Evolutionary conservation across 1,140 invertebrate genomes (phyloP), one percentile per base, ranked within the genome.

Genomic region (Macrosteles quadrilineatus): DNA sequence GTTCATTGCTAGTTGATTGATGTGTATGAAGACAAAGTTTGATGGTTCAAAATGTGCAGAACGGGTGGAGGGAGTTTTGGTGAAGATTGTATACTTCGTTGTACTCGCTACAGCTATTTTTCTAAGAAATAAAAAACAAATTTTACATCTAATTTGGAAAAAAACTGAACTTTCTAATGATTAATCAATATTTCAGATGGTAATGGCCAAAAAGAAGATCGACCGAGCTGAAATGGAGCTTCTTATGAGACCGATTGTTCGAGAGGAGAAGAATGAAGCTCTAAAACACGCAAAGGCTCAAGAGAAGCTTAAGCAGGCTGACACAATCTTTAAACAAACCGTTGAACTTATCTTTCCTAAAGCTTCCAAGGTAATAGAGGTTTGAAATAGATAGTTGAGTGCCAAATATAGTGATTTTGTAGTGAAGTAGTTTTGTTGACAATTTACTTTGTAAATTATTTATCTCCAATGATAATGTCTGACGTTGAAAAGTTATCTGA

Each of bases 171-270:
- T n/a, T n/a, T n/a, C n/a, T n/a, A n/a, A n/a, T n/a, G n/a, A n/a
- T n/a, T n/a, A n/a, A n/a, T n/a, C n/a, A n/a, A n/a, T n/a, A n/a
- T n/a, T n/a, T n/a, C n/a, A 71, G 70, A 29, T 62, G 23, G 50
- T 71, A 21, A 67, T 71, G 55, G 32, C 23, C 14, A 66, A 67
- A 40, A 71, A 71, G 31, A 71, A 71, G 57, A 55, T 71, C 2
- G 65, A 71, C 62, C 64, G 70, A 14, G n/a, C 14, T 31, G 55
- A 67, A 45, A 71, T 71, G 70, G 65, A 57, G 29, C 30, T 64
- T n/a, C 53, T 67, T 2, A 67, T 71, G 64, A 29, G 43, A 45
- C 70, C 70, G 11, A 31, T 71, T 3, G 65, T 71, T 4, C 30
- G 59, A 62, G 59, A 64, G 31, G 64, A 71, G 53, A 36, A 62